Percentiles rank a stretch among this genome's conserved stretches.
phyloP scores from a whole-genome alignment of 2,797 vertebrate genomes.

The Helostoma temminkii region DNA sequence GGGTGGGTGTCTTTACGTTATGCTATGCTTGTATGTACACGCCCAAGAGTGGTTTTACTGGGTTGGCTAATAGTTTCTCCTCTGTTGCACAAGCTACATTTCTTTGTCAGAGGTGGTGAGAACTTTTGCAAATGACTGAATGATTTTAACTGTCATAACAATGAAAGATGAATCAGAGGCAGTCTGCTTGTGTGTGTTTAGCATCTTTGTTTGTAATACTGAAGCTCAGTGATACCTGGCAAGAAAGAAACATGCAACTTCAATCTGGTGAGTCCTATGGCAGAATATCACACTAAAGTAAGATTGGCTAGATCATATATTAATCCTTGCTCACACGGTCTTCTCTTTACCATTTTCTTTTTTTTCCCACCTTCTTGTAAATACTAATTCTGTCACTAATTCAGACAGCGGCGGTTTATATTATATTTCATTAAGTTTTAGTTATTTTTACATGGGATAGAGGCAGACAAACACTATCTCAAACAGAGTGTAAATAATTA shows the following conservation, averaged over 20 bases:
- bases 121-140: conserved; percentile 18
- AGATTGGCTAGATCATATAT: no score
- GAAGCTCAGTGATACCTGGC: background rate
- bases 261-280: no score
- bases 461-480: background rate
- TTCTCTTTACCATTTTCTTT: no score
- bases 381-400: no score
- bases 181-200: background rate
- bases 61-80: conserved; percentile 33
- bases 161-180: conserved; percentile 11
- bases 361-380: no score
- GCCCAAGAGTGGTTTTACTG: conserved; percentile 11
- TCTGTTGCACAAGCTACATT: conserved; percentile 17
- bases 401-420: no score
- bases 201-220: background rate
- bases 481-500: background rate
- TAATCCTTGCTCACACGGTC: no score
- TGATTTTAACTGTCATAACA: conserved; percentile 1
- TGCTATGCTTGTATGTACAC: conserved; percentile 22
- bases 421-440: no score
- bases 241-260: background rate
- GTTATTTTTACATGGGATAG: no score
- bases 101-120: conserved; percentile 42
- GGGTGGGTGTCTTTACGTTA: conserved; percentile 29
- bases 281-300: no score